A percentile compares a stretch with the other conserved stretches of the same genome.
Conservation (phyloP, 2,797 vertebrate species). For the Acanthornis magna region DNA sequence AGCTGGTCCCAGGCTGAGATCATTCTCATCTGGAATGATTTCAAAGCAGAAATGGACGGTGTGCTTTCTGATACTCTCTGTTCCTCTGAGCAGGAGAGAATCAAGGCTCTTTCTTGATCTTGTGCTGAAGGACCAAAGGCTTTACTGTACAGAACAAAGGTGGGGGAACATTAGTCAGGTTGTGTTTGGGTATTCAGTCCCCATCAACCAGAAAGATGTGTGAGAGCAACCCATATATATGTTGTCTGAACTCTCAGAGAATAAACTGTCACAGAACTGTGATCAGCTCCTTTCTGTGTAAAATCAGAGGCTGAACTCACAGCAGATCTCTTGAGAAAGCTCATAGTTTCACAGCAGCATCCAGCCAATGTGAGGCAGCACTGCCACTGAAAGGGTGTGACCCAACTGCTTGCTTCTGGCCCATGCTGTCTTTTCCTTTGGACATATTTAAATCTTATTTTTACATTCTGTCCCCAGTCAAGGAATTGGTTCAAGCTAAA, state of each 20-base stretch:
- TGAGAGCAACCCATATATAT: not conserved
- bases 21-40: not conserved
- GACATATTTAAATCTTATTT: not conserved
- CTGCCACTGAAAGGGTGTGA: not conserved
- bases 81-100: not conserved
- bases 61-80: not conserved
- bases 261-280: not conserved
- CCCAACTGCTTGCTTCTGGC: not conserved
- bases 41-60: not conserved
- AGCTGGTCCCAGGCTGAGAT: not conserved
- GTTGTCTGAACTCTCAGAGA: not conserved
- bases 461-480: not conserved
- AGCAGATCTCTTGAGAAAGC: not conserved
- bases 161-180: not conserved
- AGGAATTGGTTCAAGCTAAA: not conserved
- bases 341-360: not conserved
- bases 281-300: not conserved
- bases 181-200: not conserved
- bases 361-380: not conserved
- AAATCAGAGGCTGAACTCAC: not conserved
- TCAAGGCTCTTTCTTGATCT: not conserved
- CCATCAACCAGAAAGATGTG: not conserved
- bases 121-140: not conserved
- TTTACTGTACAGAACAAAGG: not conserved
- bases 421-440: not conserved